Base-by-base conservation (phyloP, 2,888 invertebrate genomes). In the Tachina fera region DNA sequence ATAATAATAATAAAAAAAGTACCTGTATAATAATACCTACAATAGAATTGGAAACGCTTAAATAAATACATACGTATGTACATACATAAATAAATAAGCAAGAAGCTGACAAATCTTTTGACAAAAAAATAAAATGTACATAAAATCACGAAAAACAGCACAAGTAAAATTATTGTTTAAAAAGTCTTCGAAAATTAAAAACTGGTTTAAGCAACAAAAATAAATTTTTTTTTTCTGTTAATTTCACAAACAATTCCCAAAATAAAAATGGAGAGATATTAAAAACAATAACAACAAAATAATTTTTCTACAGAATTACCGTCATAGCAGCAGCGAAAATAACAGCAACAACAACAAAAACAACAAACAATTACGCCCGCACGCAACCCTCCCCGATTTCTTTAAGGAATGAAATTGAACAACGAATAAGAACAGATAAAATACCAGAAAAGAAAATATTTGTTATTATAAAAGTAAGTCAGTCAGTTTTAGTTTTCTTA, bases 71-170 rank as follows among this genome's bases (percentile, higher is more conserved):
- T n/a, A n/a, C n/a, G n/a, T n/a, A n/a, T n/a, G n/a, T n/a, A n/a
- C n/a, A n/a, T n/a, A n/a, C 68, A 81, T 75, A 81, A 72, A 81
- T 75, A 75, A 84, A 60, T 60, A 81, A 72, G 78, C 84, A 74
- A 79, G 86, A 86, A 86, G 86, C 83, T 86, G 86, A 83, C 82
- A 85, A 85, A 85, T 85, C 85, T 82, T 78, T 82, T 82, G 74
- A 82, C 82, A 86, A 83, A 72, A 65, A 78, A 68, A 70, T 47
- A 47, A 47, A 49, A 65, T 63, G 58, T 11, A 16, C n/a, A 78
- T 47, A 51, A 53, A 63, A 68, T 61, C 72, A 51, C 56, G 31
- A 81, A 67, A 31, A 43, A 65, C 41, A 56, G 49, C 67, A 61
- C 22, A 68, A 61, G 61, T 81, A 74, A 80, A 84, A 78, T 61